phyloP scores from a whole-genome alignment of 2,797 vertebrate species.

The Notamacropus eugenii region DNA sequence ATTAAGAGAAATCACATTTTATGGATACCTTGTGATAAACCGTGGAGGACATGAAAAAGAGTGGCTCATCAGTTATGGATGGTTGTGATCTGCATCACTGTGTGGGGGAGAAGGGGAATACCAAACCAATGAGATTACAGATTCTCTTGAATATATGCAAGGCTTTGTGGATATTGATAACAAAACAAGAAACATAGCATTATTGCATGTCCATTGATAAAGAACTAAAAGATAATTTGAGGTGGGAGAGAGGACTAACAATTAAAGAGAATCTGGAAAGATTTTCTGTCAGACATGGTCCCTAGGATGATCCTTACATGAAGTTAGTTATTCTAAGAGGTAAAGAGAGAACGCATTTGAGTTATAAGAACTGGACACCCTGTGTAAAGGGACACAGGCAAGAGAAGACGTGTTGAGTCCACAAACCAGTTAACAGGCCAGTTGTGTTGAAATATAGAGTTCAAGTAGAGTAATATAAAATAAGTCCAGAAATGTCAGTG shows the following conservation, averaged over 20 bases:
- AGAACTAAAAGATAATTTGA: neutral
- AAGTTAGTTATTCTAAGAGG: neutral
- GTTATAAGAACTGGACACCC: neutral
- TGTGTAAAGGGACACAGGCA: neutral
- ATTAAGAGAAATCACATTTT: neutral
- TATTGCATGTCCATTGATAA: neutral
- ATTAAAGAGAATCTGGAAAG: neutral
- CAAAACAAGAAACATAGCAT: neutral
- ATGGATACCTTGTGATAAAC: neutral
- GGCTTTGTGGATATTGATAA: neutral
- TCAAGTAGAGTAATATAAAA: neutral
- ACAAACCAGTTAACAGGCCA: neutral
- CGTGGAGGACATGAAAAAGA: neutral
- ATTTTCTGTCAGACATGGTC: neutral
- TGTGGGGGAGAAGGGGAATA: neutral
- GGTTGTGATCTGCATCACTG: neutral
- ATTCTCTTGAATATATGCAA: neutral
- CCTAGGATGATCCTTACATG: neutral
- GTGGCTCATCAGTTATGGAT: neutral
- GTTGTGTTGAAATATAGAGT: neutral
- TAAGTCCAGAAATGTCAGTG: neutral
- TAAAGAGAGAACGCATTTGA: neutral
- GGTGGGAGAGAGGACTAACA: neutral
- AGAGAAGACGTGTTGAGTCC: neutral
- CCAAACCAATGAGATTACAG: neutral